phyloP scores from a whole-genome alignment of 2,113 vertebrate species.

The Campylorhamphus procurvoides region DNA sequence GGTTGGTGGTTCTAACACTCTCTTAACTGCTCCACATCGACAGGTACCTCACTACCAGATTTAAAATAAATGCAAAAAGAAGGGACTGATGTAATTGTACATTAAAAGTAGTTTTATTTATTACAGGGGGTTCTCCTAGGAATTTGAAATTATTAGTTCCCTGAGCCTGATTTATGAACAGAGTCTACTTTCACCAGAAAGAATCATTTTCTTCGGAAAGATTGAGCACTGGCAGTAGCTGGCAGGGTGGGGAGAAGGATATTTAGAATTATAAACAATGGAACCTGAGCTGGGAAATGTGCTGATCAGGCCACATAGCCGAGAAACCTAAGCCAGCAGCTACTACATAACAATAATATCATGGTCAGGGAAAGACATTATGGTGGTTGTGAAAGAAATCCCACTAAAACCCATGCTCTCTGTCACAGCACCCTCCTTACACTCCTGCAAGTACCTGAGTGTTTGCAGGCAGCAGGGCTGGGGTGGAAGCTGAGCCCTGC shows the following conservation, averaged over 20 bases:
- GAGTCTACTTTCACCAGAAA: background rate
- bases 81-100: background rate
- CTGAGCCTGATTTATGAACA: conserved; percentile 43
- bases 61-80: conserved; percentile 14
- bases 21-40: background rate
- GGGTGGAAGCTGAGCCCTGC: background rate
- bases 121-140: background rate
- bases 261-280: background rate
- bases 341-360: background rate
- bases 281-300: background rate
- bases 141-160: conserved; percentile 62
- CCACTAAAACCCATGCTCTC: background rate
- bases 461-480: background rate
- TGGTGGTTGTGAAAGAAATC: background rate
- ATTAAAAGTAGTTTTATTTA: conserved; percentile 34
- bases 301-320: background rate
- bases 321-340: background rate
- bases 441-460: rapidly evolving
- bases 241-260: background rate
- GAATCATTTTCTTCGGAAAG: conserved; percentile 54
- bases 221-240: background rate
- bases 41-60: background rate
- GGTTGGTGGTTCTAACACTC: background rate
- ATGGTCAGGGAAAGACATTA: background rate
- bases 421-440: background rate